Percentiles rank a stretch among this genome's conserved stretches.
Conservation (phyloP, 2,113 vertebrate species). For the Climacteris rufus region DNA sequence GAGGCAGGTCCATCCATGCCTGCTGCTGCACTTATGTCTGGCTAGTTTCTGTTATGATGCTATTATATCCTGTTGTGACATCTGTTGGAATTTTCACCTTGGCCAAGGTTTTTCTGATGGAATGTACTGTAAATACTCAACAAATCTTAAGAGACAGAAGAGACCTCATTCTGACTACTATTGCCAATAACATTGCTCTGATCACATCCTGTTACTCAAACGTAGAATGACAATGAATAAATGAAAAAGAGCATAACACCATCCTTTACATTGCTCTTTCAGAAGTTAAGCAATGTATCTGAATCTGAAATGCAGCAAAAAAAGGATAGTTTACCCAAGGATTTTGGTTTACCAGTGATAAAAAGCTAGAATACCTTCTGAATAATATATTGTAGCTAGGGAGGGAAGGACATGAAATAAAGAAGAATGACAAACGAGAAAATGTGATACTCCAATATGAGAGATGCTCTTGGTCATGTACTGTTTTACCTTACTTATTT, state of each 20-base stretch:
- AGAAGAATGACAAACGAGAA: neutral
- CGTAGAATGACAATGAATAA: neutral
- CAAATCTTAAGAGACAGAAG: neutral
- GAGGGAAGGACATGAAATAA: neutral
- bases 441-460: neutral
- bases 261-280: neutral
- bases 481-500: neutral
- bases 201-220: neutral
- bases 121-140: neutral
- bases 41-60: neutral
- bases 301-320: neutral
- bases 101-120: neutral
- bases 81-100: neutral
- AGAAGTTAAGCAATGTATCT: neutral
- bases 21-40: accelerated
- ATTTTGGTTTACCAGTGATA: neutral
- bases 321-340: neutral
- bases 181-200: neutral
- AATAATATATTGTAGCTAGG: neutral
- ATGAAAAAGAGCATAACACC: neutral
- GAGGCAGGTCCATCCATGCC: accelerated
- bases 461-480: neutral
- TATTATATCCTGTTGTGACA: neutral
- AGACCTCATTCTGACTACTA: neutral
- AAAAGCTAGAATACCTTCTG: neutral